Evolutionary conservation across 1,140 invertebrate species (phyloP), one percentile per base, ranked within the genome.

Genomic region (Chrysopa pallens): DNA sequence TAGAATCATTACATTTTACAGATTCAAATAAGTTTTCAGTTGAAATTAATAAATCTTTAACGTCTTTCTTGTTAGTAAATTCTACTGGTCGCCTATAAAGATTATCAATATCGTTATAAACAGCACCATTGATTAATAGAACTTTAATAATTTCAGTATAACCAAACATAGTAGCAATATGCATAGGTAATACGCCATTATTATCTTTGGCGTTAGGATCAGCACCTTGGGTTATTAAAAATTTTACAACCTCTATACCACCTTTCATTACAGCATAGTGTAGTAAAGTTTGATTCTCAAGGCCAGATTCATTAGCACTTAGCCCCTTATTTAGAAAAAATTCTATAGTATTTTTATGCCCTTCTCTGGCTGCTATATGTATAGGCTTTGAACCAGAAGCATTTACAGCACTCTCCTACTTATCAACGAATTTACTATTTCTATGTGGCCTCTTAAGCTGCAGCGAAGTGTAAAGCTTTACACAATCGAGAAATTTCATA

Each of bases 391-490:
- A 41, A 2, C 40, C 39, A n/a, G n/a, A n/a, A n/a, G 12, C 15
- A 41, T 47, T 36, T 3, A 44, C n/a, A 17, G 13, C 27, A 11
- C 38, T 38, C 35, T 36, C 12, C 12, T 41, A 5, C 38, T 31
- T 13, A 43, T 14, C 6, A 47, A 39, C 8, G 39, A 33, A 29
- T 44, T 41, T 2, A 44, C 38, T 6, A 47, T 35, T 28, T 50
- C 46, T 31, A 13, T 17, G 8, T 43, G 29, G 14, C 42, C 47
- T 35, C 40, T 43, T 14, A n/a, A n/a, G 38, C 31, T 12, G 45
- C 38, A n/a, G 50, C 48, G 31, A 41, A 35, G 38, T 50, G 44
- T 28, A 52, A 38, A 8, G 48, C n/a, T n/a, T n/a, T n/a, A n/a
- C n/a, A n/a, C n/a, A n/a, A n/a, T n/a, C n/a, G n/a, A n/a, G n/a